Base-by-base conservation (phyloP, 2,888 invertebrate species). In the Hanleya hanleyi region DNA sequence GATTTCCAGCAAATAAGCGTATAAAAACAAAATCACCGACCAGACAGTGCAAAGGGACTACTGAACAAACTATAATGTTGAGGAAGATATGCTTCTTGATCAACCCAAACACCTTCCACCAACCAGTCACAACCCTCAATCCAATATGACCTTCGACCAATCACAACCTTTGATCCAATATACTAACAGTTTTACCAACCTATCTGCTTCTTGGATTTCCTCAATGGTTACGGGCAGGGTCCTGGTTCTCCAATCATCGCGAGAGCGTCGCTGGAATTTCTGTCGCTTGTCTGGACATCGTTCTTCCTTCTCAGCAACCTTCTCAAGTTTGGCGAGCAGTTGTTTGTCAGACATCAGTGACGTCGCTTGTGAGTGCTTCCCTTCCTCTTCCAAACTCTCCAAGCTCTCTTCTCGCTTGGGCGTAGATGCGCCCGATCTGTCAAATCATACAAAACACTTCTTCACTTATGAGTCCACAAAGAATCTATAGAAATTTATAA, bases 191-290 rank as follows among this genome's bases (percentile, higher is more conserved):
- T n/a, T 49, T 6, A 74, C 80, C 74, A 76, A 88, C 88, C 84
- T 80, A 79, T 86, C 87, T 32, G 87, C 87, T 49, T 83, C 81
- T 35, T 83, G 79, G 12, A 88, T 80, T 77, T 88, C 88, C 61
- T 83, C 85, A 4, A 80, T 64, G 0, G 88, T 88, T 4, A 88
- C 84, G 18, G 88, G 88, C 70, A 85, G 86, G 3, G 88, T 88
- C n/a, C 84, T 69, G 35, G 81, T 81, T 66, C 80, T 69, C 80
- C 85, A 84, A 72, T 86, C 92, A 77, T 94, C 94, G 77, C 93
- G 93, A 81, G 93, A 93, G 75, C 94, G 92, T 81, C 93, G 92
- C 65, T 78, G 79, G 65, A 82, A 81, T 36, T 77, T 75, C 26
- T 81, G 77, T 22, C 84, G 82, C 38, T 81, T 79, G 50, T 74